Evolutionary conservation across 2,888 invertebrate genomes (phyloP).

Genomic region (Trypoxylon attenuatum): DNA sequence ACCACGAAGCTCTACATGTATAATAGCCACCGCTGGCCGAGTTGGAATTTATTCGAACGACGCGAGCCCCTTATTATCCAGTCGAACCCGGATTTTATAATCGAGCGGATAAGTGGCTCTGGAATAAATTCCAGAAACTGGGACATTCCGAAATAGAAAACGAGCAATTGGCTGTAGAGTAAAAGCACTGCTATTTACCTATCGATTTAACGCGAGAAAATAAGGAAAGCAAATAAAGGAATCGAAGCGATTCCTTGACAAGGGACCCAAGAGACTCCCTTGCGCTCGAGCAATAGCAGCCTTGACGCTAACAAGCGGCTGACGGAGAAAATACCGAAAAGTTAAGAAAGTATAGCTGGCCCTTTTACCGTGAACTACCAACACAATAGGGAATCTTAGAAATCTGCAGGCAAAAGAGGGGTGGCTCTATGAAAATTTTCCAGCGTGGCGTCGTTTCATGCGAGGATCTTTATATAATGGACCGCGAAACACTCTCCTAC

Average conservation of each 20-base stretch:
- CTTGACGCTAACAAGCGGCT: neutral
- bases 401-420: neutral
- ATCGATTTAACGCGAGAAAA: too few species aligned
- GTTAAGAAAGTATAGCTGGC: neutral
- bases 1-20: slow-evolving; percentile 61
- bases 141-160: too few species aligned
- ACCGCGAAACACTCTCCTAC: slow-evolving; percentile 65
- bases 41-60: slow-evolving; percentile 73
- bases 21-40: slow-evolving; percentile 67
- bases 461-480: slow-evolving; percentile 63
- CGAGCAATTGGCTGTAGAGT: too few species aligned
- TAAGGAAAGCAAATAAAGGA: too few species aligned
- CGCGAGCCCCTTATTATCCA: slow-evolving; percentile 68
- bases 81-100: slow-evolving; percentile 11
- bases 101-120: neutral
- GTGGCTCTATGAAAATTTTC: slow-evolving; percentile 35
- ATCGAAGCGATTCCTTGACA: too few species aligned
- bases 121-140: too few species aligned
- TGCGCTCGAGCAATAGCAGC: too few species aligned
- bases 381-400: neutral
- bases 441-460: slow-evolving; percentile 20
- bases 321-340: neutral
- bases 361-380: too few species aligned
- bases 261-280: too few species aligned
- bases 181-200: too few species aligned